Conservation (phyloP, 2,888 invertebrate genomes). For the Dugesia japonica region DNA sequence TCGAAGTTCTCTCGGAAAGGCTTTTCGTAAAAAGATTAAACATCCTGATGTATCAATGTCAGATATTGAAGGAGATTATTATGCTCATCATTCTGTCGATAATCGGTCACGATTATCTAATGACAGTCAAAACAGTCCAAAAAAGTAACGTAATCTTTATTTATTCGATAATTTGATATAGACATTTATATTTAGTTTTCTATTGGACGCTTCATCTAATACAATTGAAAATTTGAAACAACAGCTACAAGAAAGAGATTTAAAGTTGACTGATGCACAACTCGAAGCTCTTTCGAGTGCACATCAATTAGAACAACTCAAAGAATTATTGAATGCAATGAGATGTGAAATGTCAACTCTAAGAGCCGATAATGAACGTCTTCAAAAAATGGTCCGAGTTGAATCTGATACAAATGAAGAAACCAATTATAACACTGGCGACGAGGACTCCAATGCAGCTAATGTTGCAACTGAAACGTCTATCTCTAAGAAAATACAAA, state of each 20-base stretch:
- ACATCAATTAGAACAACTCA: constrained; percentile 82
- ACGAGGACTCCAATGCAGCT: background rate
- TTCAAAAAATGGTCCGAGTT: constrained; percentile 62
- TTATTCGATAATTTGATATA: no score
- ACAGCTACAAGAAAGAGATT: constrained; percentile 81
- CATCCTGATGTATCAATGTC: constrained; percentile 3
- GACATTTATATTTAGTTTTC: no score
- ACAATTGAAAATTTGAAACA: constrained; percentile 61
- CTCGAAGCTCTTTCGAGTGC: constrained; percentile 88
- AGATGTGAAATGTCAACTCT: constrained; percentile 86
- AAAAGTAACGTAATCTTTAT: background rate
- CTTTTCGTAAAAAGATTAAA: constrained; percentile 26
- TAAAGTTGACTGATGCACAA: constrained; percentile 82
- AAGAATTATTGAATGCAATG: constrained; percentile 90
- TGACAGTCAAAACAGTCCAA: background rate
- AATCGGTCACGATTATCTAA: background rate
- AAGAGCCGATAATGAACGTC: constrained; percentile 83
- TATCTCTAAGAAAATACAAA: background rate
- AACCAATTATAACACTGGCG: background rate
- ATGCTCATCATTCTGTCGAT: constrained; percentile 10
- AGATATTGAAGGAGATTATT: constrained; percentile 23
- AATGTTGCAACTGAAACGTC: background rate
- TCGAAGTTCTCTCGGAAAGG: constrained; percentile 27
- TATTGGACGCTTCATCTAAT: background rate
- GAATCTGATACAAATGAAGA: background rate